Conservation (phyloP, 2,888 invertebrate genomes). For the Spisula subtruncata region DNA sequence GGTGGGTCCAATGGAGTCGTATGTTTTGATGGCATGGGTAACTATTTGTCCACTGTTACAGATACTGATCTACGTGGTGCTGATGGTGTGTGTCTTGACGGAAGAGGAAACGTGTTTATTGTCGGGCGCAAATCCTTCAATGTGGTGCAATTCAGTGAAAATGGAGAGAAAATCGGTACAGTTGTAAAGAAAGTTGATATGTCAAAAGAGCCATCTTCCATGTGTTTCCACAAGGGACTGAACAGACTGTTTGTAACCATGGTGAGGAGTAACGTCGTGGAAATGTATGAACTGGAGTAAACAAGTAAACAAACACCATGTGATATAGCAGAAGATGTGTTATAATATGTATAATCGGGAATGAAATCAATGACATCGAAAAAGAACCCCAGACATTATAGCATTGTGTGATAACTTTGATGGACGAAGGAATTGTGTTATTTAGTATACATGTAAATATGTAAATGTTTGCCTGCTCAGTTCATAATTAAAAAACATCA, state of each 20-base stretch:
- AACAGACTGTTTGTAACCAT: neutral
- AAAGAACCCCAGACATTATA: neutral
- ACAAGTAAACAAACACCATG: no score
- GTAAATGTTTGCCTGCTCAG: no score
- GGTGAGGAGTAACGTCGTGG: neutral
- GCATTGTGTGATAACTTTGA: neutral
- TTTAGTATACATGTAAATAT: no score
- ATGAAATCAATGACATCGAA: no score
- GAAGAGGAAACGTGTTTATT: constrained; percentile 16
- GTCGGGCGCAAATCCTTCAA: neutral
- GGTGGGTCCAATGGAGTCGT: neutral
- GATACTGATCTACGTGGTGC: neutral
- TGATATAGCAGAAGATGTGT: neutral
- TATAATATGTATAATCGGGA: neutral
- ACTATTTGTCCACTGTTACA: neutral
- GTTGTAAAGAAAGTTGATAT: neutral
- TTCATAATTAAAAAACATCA: no score
- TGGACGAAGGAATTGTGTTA: neutral
- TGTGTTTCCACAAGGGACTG: neutral
- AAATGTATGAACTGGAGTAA: constrained; percentile 3
- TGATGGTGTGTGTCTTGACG: constrained; percentile 4
- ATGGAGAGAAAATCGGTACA: neutral
- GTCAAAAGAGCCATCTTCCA: neutral
- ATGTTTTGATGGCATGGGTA: neutral
- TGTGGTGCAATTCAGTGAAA: neutral